Evolutionary conservation across 2,113 vertebrate species (phyloP).

Genomic region (Pseudopodoces humilis): DNA sequence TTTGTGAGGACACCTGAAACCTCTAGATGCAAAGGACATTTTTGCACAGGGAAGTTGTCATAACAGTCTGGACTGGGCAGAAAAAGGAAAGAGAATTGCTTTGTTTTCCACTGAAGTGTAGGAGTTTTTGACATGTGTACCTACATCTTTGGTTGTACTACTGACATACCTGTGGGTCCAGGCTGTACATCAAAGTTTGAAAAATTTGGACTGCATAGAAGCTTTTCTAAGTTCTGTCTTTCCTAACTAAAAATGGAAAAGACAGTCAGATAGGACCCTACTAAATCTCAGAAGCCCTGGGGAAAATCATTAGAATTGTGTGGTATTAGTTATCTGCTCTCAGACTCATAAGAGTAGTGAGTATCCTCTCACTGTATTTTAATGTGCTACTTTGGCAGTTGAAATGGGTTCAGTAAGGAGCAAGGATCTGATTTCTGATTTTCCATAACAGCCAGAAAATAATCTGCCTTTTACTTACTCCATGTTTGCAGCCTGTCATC

Average conservation of each 20-base stretch:
- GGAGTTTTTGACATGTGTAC: neutral
- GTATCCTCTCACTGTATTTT: neutral
- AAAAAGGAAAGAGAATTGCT: neutral
- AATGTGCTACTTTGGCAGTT: neutral
- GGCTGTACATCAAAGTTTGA: neutral
- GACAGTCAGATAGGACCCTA: neutral
- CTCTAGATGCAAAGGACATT: neutral
- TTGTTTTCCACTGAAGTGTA: neutral
- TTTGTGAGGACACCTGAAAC: neutral
- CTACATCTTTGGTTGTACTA: neutral
- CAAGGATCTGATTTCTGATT: neutral
- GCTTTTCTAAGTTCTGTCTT: neutral
- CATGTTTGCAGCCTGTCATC: neutral
- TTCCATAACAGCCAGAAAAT: neutral
- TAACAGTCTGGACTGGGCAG: neutral
- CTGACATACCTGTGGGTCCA: neutral
- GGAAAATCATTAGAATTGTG: neutral
- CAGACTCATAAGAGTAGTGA: neutral
- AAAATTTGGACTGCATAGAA: neutral
- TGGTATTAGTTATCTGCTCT: neutral
- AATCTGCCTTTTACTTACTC: neutral
- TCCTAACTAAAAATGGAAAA: neutral
- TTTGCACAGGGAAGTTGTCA: neutral
- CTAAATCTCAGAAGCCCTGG: neutral
- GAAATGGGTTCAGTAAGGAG: neutral